Conservation (phyloP, 2,113 vertebrate species). For the Archilochus colubris region DNA sequence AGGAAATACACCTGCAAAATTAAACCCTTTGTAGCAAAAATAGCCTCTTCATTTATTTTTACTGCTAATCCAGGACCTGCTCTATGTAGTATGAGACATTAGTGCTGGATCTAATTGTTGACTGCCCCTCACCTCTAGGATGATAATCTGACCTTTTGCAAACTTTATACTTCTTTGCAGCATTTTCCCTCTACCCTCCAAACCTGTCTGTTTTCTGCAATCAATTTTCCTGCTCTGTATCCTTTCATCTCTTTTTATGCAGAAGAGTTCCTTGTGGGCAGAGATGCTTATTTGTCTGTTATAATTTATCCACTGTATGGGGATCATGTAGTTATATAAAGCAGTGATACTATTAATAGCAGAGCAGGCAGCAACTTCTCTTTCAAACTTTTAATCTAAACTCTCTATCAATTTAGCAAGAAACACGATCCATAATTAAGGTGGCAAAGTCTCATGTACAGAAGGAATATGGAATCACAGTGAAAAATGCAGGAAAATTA, state of each 20-base stretch:
- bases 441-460: neutral
- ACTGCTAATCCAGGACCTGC: neutral
- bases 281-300: conserved; percentile 53
- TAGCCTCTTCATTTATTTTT: neutral
- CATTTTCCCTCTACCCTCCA: neutral
- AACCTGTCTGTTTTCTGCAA: neutral
- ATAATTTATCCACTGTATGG: conserved; percentile 27
- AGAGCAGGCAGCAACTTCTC: conserved; percentile 22
- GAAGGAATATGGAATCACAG: neutral
- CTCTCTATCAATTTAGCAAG: neutral
- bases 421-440: neutral
- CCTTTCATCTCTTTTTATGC: conserved; percentile 10
- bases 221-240: neutral
- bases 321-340: conserved; percentile 38
- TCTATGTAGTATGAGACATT: neutral
- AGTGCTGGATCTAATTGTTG: neutral
- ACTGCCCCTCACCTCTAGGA: neutral
- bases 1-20: neutral
- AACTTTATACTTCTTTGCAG: neutral
- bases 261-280: conserved; percentile 50
- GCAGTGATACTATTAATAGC: conserved; percentile 43
- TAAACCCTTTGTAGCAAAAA: neutral
- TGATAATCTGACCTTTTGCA: neutral
- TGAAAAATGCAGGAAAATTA: conserved; percentile 10
- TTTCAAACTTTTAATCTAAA: conserved; percentile 15